Conservation (phyloP, 2,797 vertebrate species). For the Mormyrops attenuatus region DNA sequence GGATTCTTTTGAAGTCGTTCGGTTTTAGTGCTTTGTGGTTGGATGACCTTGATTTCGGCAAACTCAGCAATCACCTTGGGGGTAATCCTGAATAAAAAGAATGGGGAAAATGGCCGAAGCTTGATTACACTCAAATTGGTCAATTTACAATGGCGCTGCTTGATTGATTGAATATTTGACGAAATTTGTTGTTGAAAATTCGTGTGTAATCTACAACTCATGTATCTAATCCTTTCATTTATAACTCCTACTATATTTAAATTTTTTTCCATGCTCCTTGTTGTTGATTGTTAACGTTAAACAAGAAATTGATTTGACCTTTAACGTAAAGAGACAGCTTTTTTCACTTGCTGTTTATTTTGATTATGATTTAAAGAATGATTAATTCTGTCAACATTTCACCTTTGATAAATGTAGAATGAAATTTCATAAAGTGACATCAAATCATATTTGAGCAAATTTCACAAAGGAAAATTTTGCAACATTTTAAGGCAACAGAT, state of each 20-base stretch:
- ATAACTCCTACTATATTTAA: not conserved
- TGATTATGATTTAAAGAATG: not conserved
- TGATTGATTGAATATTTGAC: not conserved
- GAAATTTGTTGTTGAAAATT: not conserved
- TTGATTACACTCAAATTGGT: not conserved
- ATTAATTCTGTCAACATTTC: not conserved
- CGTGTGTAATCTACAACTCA: not conserved
- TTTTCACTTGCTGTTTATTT: not conserved
- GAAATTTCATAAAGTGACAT: not conserved
- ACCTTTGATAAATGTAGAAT: not conserved
- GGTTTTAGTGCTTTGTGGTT: slow-evolving; percentile 3
- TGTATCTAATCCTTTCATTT: not conserved
- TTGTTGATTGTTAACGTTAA: not conserved
- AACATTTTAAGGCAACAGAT: not conserved
- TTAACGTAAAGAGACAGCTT: not conserved
- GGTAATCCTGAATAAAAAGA: not conserved
- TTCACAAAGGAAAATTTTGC: not conserved
- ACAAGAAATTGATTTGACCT: not conserved
- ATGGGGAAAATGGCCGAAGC: not conserved
- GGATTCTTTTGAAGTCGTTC: not conserved
- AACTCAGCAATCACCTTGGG: not conserved
- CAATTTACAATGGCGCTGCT: not conserved
- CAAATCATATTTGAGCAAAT: not conserved
- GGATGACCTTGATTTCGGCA: not conserved
- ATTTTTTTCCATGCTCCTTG: not conserved